Evolutionary conservation across 2,113 vertebrate genomes (phyloP).

Genomic region (Poecile atricapillus): DNA sequence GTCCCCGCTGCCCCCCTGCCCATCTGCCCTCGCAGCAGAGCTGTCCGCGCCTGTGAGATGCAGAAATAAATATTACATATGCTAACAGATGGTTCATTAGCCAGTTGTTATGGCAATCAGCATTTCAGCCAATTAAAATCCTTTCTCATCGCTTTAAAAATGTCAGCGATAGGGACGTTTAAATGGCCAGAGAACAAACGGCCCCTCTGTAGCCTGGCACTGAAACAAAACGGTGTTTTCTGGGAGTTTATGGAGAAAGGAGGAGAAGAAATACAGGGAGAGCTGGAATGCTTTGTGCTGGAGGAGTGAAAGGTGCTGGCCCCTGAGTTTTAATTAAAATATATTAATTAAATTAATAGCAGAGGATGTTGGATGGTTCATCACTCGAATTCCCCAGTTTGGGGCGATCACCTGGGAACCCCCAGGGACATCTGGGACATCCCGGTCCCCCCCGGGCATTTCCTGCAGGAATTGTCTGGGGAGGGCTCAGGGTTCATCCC

Average conservation of each 20-base stretch:
- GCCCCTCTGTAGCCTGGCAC: neutral
- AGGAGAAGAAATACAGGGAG: neutral
- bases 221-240: neutral
- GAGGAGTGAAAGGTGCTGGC: neutral
- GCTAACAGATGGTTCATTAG: conserved; percentile 72
- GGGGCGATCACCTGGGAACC: neutral
- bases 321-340: neutral
- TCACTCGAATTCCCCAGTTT: too few relatives aligned
- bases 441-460: accelerated
- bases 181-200: conserved; percentile 27
- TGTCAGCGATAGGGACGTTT: conserved; percentile 37
- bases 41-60: neutral
- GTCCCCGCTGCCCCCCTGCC: neutral
- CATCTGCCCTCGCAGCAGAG: conserved; percentile 22
- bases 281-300: neutral
- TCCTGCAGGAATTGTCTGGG: neutral
- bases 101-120: conserved; percentile 75
- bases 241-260: neutral
- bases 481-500: neutral
- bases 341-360: too few relatives aligned
- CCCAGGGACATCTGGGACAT: accelerated
- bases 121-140: conserved; percentile 69
- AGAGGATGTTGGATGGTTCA: neutral
- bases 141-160: conserved; percentile 56
- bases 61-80: conserved; percentile 75